A percentile compares a stretch with the other conserved stretches of the same genome.
These are phyloP conservation scores for Fragum sueziense DNA, from an alignment of 2,888 invertebrate species.

Conservation along the genomic window DNA sequence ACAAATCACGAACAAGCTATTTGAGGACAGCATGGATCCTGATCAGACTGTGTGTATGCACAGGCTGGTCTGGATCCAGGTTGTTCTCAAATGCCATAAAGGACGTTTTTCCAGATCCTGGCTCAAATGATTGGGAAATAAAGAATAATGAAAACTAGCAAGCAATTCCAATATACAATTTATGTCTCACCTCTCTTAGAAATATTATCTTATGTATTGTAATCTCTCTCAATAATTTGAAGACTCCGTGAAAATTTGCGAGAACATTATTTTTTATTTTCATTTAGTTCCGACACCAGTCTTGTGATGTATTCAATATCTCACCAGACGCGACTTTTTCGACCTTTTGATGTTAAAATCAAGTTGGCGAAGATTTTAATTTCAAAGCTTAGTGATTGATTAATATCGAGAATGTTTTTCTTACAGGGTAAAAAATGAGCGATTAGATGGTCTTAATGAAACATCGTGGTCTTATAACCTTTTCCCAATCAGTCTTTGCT, in stretches of 20 bases:
- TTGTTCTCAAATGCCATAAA: no score
- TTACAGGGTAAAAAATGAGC: not conserved
- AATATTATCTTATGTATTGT: not conserved
- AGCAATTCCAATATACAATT: not conserved
- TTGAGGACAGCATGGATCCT: no score
- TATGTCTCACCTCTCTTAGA: not conserved
- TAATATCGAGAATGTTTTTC: conserved; percentile 10
- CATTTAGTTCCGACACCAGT: not conserved
- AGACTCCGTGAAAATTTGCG: not conserved
- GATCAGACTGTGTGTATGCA: no score
- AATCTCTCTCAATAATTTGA: not conserved
- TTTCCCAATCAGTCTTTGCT: not conserved
- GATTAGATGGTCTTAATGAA: not conserved
- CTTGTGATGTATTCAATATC: conserved; percentile 13
- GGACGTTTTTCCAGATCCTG: no score
- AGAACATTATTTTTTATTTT: not conserved
- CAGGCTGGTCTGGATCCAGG: no score
- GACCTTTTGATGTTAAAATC: conserved; percentile 12
- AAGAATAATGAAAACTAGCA: not conserved
- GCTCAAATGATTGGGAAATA: no score
- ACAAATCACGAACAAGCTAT: no score
- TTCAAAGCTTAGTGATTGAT: conserved; percentile 17
- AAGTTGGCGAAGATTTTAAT: conserved; percentile 4
- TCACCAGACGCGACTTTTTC: not conserved
- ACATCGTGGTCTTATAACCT: not conserved